Percentiles rank a stretch among this genome's conserved stretches.
phyloP scores from a whole-genome alignment of 2,797 vertebrate species.

The Molossus molossus region DNA sequence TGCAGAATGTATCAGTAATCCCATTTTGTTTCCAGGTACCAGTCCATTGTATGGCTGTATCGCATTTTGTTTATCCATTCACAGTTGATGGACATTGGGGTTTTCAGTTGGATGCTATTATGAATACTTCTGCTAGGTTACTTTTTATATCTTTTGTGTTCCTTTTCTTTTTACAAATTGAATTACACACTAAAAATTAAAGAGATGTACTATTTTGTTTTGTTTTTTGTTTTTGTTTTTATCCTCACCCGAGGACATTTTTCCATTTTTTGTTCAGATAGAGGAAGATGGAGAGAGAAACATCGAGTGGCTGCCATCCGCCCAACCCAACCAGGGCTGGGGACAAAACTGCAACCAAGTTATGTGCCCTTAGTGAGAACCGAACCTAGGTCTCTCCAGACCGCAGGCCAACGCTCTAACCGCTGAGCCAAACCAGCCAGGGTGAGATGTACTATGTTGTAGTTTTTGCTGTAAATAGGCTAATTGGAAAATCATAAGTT shows the following conservation, averaged over 20 bases:
- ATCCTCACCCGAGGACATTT: no score
- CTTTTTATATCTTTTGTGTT: neutral
- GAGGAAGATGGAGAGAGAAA: no score
- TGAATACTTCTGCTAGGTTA: neutral
- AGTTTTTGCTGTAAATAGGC: slow-evolving; percentile 17
- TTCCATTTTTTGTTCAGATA: no score
- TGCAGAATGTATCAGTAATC: neutral
- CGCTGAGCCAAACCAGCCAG: no score
- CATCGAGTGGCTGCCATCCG: no score
- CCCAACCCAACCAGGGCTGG: no score
- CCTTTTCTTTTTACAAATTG: neutral
- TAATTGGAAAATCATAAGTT: slow-evolving; percentile 15
- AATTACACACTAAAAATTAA: slow-evolving; percentile 29
- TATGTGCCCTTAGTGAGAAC: no score
- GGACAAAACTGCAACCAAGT: no score
- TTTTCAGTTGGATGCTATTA: slow-evolving; percentile 11
- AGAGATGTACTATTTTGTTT: neutral
- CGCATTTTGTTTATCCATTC: neutral
- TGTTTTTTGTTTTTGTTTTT: no score
- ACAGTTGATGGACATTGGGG: neutral
- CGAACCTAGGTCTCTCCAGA: no score
- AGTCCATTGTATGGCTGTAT: neutral
- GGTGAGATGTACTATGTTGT: neutral
- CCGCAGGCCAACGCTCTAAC: no score
- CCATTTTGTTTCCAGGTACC: neutral